A percentile compares a stretch with the other conserved stretches of the same genome.
phyloP scores from a whole-genome alignment of 2,797 vertebrate genomes.

The Antrozous pallidus region DNA sequence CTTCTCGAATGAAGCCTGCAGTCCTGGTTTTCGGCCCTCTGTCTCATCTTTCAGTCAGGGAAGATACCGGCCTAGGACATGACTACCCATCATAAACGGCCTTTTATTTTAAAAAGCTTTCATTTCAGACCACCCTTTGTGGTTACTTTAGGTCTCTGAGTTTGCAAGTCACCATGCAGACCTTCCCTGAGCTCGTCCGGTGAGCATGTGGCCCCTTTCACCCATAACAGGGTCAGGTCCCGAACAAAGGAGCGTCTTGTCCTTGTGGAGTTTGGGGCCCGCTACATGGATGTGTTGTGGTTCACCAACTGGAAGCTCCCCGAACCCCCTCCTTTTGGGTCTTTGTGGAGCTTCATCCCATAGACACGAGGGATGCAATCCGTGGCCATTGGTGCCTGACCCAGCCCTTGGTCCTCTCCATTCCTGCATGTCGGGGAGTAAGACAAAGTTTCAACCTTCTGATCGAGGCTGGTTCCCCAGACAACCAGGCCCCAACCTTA shows the following conservation, averaged over 20 bases:
- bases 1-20: too few species aligned
- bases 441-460: not conserved
- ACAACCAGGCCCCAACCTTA: not conserved
- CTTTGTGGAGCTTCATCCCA: not conserved
- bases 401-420: not conserved
- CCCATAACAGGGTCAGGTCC: not conserved
- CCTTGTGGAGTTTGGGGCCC: not conserved
- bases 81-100: too few species aligned
- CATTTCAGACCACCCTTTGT: too few species aligned
- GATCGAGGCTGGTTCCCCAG: not conserved
- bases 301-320: not conserved
- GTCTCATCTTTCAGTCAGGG: too few species aligned
- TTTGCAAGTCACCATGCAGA: too few species aligned
- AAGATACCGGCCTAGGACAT: too few species aligned
- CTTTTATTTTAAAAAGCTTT: too few species aligned
- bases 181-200: too few species aligned
- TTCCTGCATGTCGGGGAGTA: not conserved
- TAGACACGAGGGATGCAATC: not conserved
- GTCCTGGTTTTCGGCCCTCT: too few species aligned
- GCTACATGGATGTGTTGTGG: not conserved
- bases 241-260: not conserved
- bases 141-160: too few species aligned
- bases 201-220: too few species aligned
- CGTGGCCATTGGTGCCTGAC: not conserved
- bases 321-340: not conserved